Base-by-base conservation (phyloP, 2,888 invertebrate genomes). In the Melanargia galathea region DNA sequence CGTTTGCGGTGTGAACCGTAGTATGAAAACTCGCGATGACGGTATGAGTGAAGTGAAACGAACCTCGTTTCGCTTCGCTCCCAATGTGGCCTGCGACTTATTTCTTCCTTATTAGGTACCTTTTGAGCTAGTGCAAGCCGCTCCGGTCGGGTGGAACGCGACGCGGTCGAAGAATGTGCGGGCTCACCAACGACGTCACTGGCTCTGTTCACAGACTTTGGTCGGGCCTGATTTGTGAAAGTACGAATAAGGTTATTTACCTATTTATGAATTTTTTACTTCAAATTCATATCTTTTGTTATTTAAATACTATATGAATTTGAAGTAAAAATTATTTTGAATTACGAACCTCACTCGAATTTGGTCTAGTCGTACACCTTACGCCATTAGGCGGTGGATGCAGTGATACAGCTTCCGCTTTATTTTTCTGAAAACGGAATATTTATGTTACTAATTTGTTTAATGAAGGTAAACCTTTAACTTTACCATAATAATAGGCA, bases 181-280 rank as follows among this genome's bases (percentile, higher is more conserved):
- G 24, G 11, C 30, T 65, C 62, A 13, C 54, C 60, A 2, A 67
- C 54, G 1, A 81, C 80, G 63, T 82, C 82, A 71, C 75, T 81
- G 7, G 69, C 60, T 65, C 78, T 78, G 66, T 73, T 80, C 20
- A 77, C 80, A 8, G 84, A 84, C 64, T 78, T 84, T 8, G 85
- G 86, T 38, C 82, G 75, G 46, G 69, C 11, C 76, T 76, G 64
- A 8, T 46, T 26, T 22, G 1, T 8, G 26, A 46, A 30, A 30
- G 33, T 11, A 11, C n/a, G 18, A 22, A 20, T 13, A 52, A 16
- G 13, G 8, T 18, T 57, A 30, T 11, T 45, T 16, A n/a, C 5
- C 4, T 6, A 33, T 38, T n/a, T 38, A 38, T n/a, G 13, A 5
- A 38, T n/a, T 5, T 38, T 6, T 13, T 35, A 3, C 13, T 38